Conservation (phyloP, 2,888 invertebrate genomes). For the Deilephila elpenor region DNA sequence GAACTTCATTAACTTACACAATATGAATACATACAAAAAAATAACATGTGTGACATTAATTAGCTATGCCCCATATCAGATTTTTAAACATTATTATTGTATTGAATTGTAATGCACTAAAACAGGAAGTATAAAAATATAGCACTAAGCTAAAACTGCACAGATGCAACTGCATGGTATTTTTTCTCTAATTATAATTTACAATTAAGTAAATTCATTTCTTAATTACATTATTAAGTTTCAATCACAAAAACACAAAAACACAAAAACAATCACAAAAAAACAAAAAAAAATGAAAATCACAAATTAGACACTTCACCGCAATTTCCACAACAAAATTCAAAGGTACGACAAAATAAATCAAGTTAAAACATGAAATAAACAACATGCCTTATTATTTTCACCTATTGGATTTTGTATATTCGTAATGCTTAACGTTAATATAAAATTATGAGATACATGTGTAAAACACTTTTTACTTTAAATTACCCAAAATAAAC, state of each 20-base stretch:
- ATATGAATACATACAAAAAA: background rate
- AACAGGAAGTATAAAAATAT: background rate
- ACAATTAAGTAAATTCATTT: no score
- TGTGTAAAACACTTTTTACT: constrained; percentile 1
- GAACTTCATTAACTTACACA: no score
- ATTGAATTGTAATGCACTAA: background rate
- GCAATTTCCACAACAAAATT: background rate
- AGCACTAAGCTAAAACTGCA: background rate
- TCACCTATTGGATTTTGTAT: no score
- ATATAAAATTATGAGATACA: background rate
- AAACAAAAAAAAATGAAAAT: no score
- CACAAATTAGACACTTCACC: background rate
- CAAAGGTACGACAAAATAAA: background rate
- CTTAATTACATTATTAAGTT: background rate
- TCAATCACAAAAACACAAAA: no score
- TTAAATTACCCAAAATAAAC: constrained; percentile 27
- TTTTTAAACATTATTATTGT: background rate
- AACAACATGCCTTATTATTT: background rate
- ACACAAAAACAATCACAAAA: no score
- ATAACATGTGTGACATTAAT: background rate
- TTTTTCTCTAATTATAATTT: no score
- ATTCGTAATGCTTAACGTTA: background rate
- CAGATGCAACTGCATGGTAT: background rate
- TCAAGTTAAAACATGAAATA: background rate
- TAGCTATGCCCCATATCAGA: no score